Evolutionary conservation across 2,888 invertebrate genomes (phyloP), one percentile per base, ranked within the genome.

Genomic region (Tinea semifulvella): DNA sequence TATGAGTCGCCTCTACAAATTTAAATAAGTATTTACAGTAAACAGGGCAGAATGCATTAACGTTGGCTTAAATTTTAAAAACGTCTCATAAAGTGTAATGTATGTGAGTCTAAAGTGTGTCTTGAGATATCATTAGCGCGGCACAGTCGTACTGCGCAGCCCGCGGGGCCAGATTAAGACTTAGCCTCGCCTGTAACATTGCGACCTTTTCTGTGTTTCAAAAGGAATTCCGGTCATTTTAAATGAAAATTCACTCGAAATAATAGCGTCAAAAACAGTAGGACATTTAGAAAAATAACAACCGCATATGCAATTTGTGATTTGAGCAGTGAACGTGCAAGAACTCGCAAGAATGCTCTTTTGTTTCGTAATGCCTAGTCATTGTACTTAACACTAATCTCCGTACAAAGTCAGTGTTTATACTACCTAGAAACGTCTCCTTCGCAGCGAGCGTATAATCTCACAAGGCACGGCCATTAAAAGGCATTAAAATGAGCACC

Each of bases 41-140:
- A 72, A 70, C 72, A 65, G 70, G 64, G 65, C 61, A 65, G 65
- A 71, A 75, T 65, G 68, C 80, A 76, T 77, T 77, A 77, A 63
- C 58, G 75, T 70, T 69, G 75, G 61, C 65, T 77, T 80, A 80
- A 76, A 79, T 80, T 79, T 73, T 71, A 75, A 80, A 80, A 80
- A 79, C 63, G 79, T 80, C 80, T 64, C 77, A 67, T 76, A 72
- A 65, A 80, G 67, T 67, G 75, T 76, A 72, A 79, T 77, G 66
- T 77, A 79, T 76, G 79, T 70, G 65, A 25, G 67, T 70, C 70
- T 76, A 76, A 77, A 76, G 68, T 64, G 72, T 64, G 64, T 69
- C 73, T 68, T 63, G 68, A 71, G 75, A 77, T 79, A 79, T 79
- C 80, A 77, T 80, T 80, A 80, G 71, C 66, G 61, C 65, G 67